These are phyloP conservation scores for Sebastes goodei DNA, from an alignment of 2,797 vertebrate genomes.

Conservation along the genomic window DNA sequence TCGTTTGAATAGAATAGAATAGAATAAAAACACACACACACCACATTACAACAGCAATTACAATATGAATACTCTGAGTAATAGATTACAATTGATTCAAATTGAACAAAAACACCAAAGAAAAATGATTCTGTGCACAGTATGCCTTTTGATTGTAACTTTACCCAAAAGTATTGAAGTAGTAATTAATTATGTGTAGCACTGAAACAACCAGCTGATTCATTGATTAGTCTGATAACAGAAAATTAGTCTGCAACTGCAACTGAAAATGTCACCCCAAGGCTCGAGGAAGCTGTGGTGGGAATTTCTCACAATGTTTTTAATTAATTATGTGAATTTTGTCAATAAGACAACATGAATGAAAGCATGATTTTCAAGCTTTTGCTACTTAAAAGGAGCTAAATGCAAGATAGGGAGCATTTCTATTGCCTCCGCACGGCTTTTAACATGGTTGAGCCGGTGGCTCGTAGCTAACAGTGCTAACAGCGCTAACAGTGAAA, in stretches of 20 bases:
- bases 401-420: too few relatives aligned
- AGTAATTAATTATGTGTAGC: not conserved
- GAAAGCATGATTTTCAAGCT: not conserved
- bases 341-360: not conserved
- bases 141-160: not conserved
- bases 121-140: not conserved
- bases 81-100: not conserved
- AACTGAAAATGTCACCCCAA: not conserved
- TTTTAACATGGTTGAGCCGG: too few relatives aligned
- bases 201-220: not conserved
- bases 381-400: not conserved
- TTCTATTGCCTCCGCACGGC: too few relatives aligned
- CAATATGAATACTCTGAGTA: not conserved
- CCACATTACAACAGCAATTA: not conserved
- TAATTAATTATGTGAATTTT: not conserved
- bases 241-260: not conserved
- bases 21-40: not conserved
- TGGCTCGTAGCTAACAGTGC: too few relatives aligned
- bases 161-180: not conserved
- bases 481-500: too few relatives aligned
- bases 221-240: not conserved
- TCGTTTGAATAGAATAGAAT: not conserved
- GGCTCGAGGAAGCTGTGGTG: not conserved
- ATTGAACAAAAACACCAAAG: not conserved
- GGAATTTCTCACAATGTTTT: too few relatives aligned